These are phyloP conservation scores for Cephalopterus ornatus DNA, from an alignment of 2,113 vertebrate species.

Conservation along the genomic window DNA sequence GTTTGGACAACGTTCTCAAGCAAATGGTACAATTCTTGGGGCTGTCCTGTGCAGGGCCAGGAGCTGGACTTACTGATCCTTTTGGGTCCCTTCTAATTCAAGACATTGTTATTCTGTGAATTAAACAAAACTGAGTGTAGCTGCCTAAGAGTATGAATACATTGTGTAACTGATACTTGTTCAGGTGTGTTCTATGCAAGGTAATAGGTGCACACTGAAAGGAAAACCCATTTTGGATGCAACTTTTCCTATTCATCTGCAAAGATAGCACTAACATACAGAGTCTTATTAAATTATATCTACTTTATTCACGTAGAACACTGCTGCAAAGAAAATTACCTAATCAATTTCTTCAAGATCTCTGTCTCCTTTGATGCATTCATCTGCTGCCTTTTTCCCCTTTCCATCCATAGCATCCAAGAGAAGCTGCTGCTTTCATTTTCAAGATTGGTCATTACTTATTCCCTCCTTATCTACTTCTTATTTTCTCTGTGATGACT, in stretches of 20 bases:
- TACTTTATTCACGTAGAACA: rapidly evolving
- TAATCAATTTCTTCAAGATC: not conserved
- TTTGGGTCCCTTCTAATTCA: not conserved
- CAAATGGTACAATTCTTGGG: not conserved
- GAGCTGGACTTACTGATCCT: not conserved
- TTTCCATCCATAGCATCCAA: not conserved
- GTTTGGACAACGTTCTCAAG: not conserved
- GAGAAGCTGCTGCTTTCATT: not conserved
- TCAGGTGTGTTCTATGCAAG: not conserved
- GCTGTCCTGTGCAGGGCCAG: not conserved
- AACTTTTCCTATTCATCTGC: not conserved
- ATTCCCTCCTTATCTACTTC: not conserved
- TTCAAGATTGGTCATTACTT: not conserved
- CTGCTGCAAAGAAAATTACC: not conserved
- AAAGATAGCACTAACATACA: not conserved
- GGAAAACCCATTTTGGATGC: not conserved
- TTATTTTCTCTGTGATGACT: not conserved
- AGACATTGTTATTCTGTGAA: not conserved
- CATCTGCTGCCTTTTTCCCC: not conserved
- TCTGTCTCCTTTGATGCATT: not conserved
- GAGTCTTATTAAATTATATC: not conserved
- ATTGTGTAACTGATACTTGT: not conserved
- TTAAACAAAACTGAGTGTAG: not conserved
- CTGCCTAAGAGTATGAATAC: not conserved
- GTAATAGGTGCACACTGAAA: not conserved